phyloP scores from a whole-genome alignment of 2,797 vertebrate species.

The Amphiprion clarkii region DNA sequence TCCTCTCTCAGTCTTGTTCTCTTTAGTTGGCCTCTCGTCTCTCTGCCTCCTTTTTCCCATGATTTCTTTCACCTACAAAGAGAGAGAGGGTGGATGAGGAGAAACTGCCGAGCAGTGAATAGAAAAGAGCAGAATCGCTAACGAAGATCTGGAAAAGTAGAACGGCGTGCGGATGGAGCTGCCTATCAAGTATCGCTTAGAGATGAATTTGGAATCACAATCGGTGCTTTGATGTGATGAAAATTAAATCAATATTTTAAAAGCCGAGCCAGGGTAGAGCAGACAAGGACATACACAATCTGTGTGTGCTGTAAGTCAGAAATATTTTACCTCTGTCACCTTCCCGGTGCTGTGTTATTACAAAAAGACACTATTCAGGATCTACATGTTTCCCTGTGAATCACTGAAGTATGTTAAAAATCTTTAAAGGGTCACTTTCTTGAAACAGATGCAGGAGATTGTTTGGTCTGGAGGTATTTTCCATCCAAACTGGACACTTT shows the following conservation, averaged over 20 bases:
- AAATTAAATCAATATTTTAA: slow-evolving; percentile 55
- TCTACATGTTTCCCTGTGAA: slow-evolving; percentile 4
- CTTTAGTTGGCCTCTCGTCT: slow-evolving; percentile 33
- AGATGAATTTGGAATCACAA: slow-evolving; percentile 45
- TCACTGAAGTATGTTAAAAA: slow-evolving; percentile 1
- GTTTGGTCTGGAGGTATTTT: neutral
- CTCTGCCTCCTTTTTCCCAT: slow-evolving; percentile 37
- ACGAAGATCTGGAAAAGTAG: slow-evolving; percentile 40
- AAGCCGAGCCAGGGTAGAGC: slow-evolving; percentile 27
- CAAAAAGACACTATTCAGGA: slow-evolving; percentile 29
- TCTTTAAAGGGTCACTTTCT: neutral
- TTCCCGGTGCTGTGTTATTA: neutral
- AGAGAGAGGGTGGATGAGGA: slow-evolving; percentile 37
- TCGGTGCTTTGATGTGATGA: slow-evolving; percentile 33
- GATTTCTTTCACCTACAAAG: slow-evolving; percentile 57
- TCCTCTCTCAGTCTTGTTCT: slow-evolving; percentile 37
- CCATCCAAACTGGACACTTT: no score
- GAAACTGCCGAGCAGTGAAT: slow-evolving; percentile 35
- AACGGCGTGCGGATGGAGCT: slow-evolving; percentile 26
- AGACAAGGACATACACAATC: neutral
- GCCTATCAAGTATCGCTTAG: slow-evolving; percentile 28
- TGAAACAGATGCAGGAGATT: no score
- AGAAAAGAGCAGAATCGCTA: slow-evolving; percentile 51
- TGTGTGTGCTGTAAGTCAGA: slow-evolving; percentile 24
- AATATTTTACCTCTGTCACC: slow-evolving; percentile 13